Conservation (phyloP, 2,888 invertebrate genomes). For the Ormyrus thymus region DNA sequence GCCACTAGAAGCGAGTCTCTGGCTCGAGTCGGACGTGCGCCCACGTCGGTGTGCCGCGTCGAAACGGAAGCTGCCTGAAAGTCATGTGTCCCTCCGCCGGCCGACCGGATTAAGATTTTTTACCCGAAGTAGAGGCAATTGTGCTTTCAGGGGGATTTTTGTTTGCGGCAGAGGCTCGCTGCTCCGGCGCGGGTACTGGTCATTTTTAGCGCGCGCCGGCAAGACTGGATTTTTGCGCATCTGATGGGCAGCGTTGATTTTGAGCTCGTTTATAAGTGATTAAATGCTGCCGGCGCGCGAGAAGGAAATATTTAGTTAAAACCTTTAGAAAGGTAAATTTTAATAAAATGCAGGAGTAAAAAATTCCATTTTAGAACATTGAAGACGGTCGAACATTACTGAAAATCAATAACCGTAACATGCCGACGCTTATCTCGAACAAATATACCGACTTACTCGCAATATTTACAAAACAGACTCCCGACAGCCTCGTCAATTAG, state of each 20-base stretch:
- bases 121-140: background rate
- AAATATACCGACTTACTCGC: too few relatives aligned
- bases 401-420: too few relatives aligned
- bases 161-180: background rate
- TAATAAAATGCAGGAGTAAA: too few relatives aligned
- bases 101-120: background rate
- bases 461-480: too few relatives aligned
- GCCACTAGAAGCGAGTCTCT: constrained; percentile 13
- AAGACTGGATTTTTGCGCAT: background rate
- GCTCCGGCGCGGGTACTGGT: background rate
- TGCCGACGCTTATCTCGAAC: too few relatives aligned
- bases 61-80: background rate
- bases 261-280: background rate
- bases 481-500: too few relatives aligned
- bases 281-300: too few relatives aligned
- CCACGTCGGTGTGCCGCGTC: background rate
- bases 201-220: too few relatives aligned
- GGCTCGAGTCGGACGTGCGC: background rate
- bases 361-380: too few relatives aligned
- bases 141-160: background rate
- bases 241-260: background rate
- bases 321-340: too few relatives aligned
- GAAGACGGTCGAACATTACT: too few relatives aligned
- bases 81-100: background rate
- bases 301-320: too few relatives aligned